These are phyloP conservation scores for Aviceda subcristata DNA, from an alignment of 2,113 vertebrate species.

Conservation along the genomic window DNA sequence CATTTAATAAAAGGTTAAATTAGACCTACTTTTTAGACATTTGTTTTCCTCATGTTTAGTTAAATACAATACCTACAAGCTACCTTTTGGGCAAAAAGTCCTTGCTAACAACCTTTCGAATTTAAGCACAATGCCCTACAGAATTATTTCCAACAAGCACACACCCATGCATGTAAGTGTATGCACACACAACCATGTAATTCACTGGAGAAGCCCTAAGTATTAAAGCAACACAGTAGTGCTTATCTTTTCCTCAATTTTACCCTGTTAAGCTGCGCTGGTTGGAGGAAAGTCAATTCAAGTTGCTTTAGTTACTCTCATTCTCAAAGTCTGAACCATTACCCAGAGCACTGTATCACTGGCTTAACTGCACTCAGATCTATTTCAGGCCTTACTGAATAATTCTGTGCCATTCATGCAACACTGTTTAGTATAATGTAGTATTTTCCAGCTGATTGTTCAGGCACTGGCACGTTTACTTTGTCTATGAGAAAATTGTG, in stretches of 20 bases:
- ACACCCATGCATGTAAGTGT: not conserved
- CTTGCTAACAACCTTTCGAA: conserved; percentile 19
- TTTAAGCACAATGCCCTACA: not conserved
- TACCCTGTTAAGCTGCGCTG: not conserved
- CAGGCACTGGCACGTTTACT: not conserved
- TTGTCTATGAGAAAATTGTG: not conserved
- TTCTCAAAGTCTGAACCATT: not conserved
- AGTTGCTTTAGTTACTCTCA: not conserved
- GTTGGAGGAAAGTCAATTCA: not conserved
- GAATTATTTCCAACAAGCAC: not conserved
- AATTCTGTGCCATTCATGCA: not conserved
- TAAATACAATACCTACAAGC: not conserved
- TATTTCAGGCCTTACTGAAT: not conserved
- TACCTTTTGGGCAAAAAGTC: not conserved
- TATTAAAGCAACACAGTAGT: not conserved
- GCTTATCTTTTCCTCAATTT: not conserved
- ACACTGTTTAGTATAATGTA: not conserved
- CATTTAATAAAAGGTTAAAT: not conserved
- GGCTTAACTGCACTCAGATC: not conserved
- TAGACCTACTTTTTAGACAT: not conserved
- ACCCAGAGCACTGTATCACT: not conserved
- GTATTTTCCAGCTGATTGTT: not conserved
- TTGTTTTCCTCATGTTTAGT: not conserved
- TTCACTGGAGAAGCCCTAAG: not conserved
- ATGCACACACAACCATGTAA: not conserved